phyloP scores from a whole-genome alignment of 2,113 vertebrate genomes.

The Climacteris rufus region DNA sequence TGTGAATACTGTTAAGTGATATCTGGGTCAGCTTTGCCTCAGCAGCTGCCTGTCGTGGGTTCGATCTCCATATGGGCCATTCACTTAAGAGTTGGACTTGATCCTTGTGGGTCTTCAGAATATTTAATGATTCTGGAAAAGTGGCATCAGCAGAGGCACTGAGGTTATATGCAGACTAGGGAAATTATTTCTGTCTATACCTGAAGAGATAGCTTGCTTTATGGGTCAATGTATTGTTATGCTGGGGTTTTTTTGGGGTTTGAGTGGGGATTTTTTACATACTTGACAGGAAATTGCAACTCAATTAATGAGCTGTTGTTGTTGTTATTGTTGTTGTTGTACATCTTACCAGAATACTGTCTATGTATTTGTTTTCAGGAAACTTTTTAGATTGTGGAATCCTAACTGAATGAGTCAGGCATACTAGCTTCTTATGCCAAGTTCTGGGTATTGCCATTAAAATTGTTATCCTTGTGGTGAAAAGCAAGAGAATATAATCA shows the following conservation, averaged over 20 bases:
- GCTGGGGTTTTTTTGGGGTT: background rate
- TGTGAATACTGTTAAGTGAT: background rate
- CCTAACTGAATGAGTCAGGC: background rate
- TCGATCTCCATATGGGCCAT: background rate
- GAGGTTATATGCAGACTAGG: background rate
- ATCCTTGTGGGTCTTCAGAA: background rate
- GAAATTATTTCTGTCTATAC: background rate
- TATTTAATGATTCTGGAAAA: background rate
- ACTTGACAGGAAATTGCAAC: background rate
- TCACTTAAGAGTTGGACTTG: accelerated
- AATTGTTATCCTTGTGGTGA: background rate
- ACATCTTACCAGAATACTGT: background rate
- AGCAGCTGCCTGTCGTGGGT: accelerated
- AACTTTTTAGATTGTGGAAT: background rate
- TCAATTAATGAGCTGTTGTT: background rate
- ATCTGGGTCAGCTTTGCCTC: background rate
- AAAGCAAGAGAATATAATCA: background rate
- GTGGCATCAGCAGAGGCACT: background rate
- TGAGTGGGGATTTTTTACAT: background rate
- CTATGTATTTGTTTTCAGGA: background rate
- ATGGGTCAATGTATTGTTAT: background rate
- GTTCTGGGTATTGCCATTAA: background rate
- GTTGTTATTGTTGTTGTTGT: background rate
- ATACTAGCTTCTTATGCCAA: background rate
- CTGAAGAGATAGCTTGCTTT: background rate